These are phyloP conservation scores for Papilio dardanus DNA, from an alignment of 1,140 invertebrate genomes.

Conservation along the genomic window DNA sequence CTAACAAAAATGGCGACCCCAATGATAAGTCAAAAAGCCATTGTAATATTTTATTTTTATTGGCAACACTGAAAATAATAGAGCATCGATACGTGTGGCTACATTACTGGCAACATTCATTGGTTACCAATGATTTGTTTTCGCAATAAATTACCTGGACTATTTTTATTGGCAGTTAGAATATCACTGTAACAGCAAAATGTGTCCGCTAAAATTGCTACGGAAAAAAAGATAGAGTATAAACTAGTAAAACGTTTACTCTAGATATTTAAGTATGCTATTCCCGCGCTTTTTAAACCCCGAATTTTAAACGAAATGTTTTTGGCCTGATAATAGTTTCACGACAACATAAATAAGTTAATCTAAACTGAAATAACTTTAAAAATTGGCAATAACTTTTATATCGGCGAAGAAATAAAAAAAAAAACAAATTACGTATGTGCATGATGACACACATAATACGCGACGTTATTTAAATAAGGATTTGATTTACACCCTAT, in stretches of 20 bases:
- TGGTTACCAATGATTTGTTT: slow-evolving; percentile 38
- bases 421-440: neutral
- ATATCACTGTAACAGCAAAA: slow-evolving; percentile 27
- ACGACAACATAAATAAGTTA: too few species aligned
- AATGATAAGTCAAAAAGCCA: slow-evolving; percentile 52
- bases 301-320: neutral
- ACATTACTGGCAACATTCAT: slow-evolving; percentile 31
- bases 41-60: slow-evolving; percentile 58
- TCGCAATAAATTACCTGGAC: slow-evolving; percentile 37
- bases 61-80: slow-evolving; percentile 49
- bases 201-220: slow-evolving; percentile 13
- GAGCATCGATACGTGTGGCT: slow-evolving; percentile 41
- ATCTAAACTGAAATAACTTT: too few species aligned
- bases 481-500: slow-evolving; percentile 21
- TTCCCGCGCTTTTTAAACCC: too few species aligned
- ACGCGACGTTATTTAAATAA: slow-evolving; percentile 6
- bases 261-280: too few species aligned
- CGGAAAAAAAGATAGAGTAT: neutral
- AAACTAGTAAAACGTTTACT: neutral
- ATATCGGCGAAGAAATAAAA: too few species aligned
- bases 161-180: slow-evolving; percentile 32
- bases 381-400: too few species aligned
- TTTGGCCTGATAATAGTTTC: too few species aligned
- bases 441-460: neutral
- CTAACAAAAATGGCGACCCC: slow-evolving; percentile 16